phyloP scores from a whole-genome alignment of 2,888 invertebrate species.

The Cheilosia soror region DNA sequence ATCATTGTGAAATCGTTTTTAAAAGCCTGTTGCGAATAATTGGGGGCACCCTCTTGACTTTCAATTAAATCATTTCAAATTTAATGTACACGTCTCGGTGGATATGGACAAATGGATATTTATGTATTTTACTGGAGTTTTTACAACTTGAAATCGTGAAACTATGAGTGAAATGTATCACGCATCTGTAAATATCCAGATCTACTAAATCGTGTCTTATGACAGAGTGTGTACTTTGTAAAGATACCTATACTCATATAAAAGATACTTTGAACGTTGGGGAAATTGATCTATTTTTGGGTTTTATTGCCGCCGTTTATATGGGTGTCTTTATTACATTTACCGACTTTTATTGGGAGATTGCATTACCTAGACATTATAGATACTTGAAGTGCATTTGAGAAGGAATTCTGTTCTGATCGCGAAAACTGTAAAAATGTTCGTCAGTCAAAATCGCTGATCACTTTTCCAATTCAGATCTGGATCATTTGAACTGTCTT shows the following conservation, averaged over 20 bases:
- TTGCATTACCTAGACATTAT: too few relatives aligned
- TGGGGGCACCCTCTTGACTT: conserved; percentile 60
- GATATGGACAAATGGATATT: conserved; percentile 1
- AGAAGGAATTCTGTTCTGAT: too few relatives aligned
- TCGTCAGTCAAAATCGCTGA: too few relatives aligned
- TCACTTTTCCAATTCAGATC: too few relatives aligned
- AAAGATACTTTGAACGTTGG: too few relatives aligned
- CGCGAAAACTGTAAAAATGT: too few relatives aligned
- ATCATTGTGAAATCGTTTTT: conserved; percentile 41
- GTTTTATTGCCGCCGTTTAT: too few relatives aligned
- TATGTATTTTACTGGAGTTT: conserved; percentile 2
- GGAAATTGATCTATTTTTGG: too few relatives aligned
- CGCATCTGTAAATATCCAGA: not conserved
- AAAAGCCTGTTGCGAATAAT: conserved; percentile 47
- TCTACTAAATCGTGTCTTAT: not conserved
- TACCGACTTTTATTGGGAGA: too few relatives aligned
- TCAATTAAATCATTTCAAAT: conserved; percentile 66
- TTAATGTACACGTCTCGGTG: not conserved
- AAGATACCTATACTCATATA: not conserved
- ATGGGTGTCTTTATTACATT: too few relatives aligned
- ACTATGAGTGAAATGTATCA: conserved; percentile 18
- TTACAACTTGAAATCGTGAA: not conserved
- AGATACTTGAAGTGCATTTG: too few relatives aligned
- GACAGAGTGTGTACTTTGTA: conserved; percentile 4
- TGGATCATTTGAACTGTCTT: too few relatives aligned